phyloP scores from a whole-genome alignment of 1,140 invertebrate genomes.

The Calephelis virginiensis region DNA sequence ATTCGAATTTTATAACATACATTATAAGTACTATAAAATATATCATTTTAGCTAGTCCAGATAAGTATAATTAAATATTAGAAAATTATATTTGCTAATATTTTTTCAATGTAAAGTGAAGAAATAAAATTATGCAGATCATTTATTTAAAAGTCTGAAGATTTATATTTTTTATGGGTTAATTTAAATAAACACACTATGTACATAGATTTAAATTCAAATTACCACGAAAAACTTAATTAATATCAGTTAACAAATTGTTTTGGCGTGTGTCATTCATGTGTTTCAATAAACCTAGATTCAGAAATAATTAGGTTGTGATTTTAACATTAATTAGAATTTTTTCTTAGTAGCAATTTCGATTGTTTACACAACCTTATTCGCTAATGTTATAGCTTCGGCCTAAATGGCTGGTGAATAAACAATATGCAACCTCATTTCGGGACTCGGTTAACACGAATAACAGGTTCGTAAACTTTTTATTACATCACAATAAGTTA shows the following conservation, averaged over 20 bases:
- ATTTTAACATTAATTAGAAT: constrained; percentile 32
- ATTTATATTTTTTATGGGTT: too few relatives aligned
- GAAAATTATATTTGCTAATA: too few relatives aligned
- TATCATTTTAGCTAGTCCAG: too few relatives aligned
- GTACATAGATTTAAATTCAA: too few relatives aligned
- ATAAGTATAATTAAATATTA: too few relatives aligned
- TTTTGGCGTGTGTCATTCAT: constrained; percentile 18
- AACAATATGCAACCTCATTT: constrained; percentile 37
- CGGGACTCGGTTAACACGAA: constrained; percentile 19
- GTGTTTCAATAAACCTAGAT: constrained; percentile 58
- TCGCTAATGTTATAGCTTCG: constrained; percentile 25
- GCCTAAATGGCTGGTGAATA: constrained; percentile 34
- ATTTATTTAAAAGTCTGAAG: too few relatives aligned
- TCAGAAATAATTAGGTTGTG: constrained; percentile 50
- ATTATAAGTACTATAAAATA: too few relatives aligned
- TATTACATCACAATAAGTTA: constrained; percentile 19
- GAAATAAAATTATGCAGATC: too few relatives aligned
- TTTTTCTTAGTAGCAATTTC: constrained; percentile 43
- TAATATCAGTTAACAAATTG: background rate
- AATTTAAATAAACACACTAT: too few relatives aligned
- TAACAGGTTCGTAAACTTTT: constrained; percentile 18
- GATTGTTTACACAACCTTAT: constrained; percentile 53
- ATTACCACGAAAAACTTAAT: background rate
- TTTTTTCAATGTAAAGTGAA: too few relatives aligned
- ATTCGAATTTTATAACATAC: too few relatives aligned